phyloP scores from a whole-genome alignment of 2,888 invertebrate species.

The Drosophila dives region DNA sequence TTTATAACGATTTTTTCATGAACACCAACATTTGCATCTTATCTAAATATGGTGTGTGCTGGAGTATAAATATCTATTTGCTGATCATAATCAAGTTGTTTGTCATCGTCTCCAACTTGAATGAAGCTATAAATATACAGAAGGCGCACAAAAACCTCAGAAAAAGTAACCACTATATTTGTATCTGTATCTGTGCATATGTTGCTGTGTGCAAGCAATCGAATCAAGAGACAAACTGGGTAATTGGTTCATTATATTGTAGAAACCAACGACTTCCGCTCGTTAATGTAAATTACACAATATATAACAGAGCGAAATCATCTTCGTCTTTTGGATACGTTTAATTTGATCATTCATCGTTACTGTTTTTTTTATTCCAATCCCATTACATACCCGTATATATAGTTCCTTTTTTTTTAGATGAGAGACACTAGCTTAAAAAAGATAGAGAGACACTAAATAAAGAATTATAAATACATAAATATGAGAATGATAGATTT shows the following conservation, averaged over 20 bases:
- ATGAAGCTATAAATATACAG: conserved; percentile 41
- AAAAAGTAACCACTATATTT: conserved; percentile 14
- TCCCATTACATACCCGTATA: conserved; percentile 1
- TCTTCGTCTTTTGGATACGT: conserved; percentile 1
- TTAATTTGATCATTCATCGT: conserved; percentile 1
- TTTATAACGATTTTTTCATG: neutral
- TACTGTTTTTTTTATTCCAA: neutral
- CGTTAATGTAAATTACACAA: conserved; percentile 78
- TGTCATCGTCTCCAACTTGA: conserved; percentile 59
- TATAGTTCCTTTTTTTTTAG: neutral
- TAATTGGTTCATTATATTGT: conserved; percentile 78
- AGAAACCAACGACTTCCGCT: conserved; percentile 78
- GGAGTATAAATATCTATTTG: neutral
- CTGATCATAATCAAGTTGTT: conserved; percentile 57
- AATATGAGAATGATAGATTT: neutral
- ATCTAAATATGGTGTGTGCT: conserved; percentile 5
- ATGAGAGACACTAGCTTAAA: neutral
- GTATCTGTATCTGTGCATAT: conserved; percentile 18
- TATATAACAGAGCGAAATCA: conserved; percentile 28
- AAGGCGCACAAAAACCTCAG: conserved; percentile 44
- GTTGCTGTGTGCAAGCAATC: conserved; percentile 62
- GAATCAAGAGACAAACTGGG: conserved; percentile 81
- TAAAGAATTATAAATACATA: neutral
- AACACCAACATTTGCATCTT: neutral
- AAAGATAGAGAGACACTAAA: neutral